Conservation (phyloP, 1,140 invertebrate genomes). For the Macrostomum lignano region DNA sequence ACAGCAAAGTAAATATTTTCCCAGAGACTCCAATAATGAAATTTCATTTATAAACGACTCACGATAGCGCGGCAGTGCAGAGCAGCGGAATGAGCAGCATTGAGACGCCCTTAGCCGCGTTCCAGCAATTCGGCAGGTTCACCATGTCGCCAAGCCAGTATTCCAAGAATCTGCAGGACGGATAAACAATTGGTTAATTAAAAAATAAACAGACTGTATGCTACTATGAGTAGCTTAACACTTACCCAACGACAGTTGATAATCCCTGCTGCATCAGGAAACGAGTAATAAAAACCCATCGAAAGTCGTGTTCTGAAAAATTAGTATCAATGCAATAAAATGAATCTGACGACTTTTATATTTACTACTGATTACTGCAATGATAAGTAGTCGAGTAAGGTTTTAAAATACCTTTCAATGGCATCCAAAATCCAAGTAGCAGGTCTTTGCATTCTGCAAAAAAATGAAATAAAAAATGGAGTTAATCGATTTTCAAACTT, state of each 20-base stretch:
- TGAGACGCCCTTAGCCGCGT: conserved; percentile 15
- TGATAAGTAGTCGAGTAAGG: no score
- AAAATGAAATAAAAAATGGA: no score
- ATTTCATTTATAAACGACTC: no score
- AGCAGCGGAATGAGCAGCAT: conserved; percentile 18
- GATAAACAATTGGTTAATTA: background rate
- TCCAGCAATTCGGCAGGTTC: conserved; percentile 19
- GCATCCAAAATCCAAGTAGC: no score
- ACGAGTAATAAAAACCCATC: conserved; percentile 23
- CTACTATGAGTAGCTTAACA: background rate
- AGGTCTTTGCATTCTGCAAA: no score
- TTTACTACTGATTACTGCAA: no score
- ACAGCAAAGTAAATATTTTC: no score
- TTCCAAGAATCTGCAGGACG: conserved; percentile 15
- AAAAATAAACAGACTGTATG: background rate
- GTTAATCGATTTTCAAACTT: no score
- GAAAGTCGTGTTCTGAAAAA: conserved; percentile 19
- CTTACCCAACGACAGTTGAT: conserved; percentile 20
- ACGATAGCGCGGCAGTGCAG: conserved; percentile 17
- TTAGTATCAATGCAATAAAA: conserved; percentile 5
- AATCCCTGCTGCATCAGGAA: conserved; percentile 25
- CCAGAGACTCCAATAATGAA: no score
- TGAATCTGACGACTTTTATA: background rate
- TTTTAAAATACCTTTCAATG: no score
- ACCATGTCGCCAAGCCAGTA: conserved; percentile 24